Evolutionary conservation across 2,113 vertebrate genomes (phyloP), one percentile per base, ranked within the genome.

Genomic region (Gallinago paraguaiae): DNA sequence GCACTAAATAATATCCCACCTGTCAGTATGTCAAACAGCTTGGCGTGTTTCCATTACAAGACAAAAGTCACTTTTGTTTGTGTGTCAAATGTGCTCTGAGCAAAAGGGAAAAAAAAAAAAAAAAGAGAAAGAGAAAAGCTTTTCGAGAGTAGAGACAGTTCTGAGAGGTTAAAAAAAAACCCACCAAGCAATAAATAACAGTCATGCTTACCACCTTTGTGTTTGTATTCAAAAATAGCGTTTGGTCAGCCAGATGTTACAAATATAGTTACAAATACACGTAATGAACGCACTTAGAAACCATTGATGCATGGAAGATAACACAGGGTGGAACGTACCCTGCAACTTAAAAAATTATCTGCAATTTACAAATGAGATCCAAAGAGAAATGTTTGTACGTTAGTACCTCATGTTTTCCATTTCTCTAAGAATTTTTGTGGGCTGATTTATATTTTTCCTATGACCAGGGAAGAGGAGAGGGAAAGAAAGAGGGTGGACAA

Each of bases 11-110:
- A 97, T 88, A 96, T 96, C 95, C 96, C 96, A 98, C 97, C 96
- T 98, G 96, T 98, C 97, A 96, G 95, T 89, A 96, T 97, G 97
- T 98, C 97, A 98, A 98, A 95, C 79, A 89, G 84, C 67, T 97
- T 98, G 97, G 97, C 95, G 2, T 84, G 65, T 90, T 96, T 98
- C 97, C 98, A 98, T 67, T 94, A 71, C 14, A 94, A 96, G 95
- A 98, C 97, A 98, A 98, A 97, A 97, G 95, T 98, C 95, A 98
- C 97, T 96, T 97, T 97, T 98, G 97, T 98, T 91, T 96, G 82
- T 69, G 46, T 82, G 77, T 96, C 78, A 97, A 96, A 97, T 43
- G 69, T 81, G 94, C 93, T 96, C 69, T 90, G 60, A 97, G 95
- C 96, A 97, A 92, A 93, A 92, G 51, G 25, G 12, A 13, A 24